Conservation (phyloP, 2,888 invertebrate genomes). For the Tipula helvola region DNA sequence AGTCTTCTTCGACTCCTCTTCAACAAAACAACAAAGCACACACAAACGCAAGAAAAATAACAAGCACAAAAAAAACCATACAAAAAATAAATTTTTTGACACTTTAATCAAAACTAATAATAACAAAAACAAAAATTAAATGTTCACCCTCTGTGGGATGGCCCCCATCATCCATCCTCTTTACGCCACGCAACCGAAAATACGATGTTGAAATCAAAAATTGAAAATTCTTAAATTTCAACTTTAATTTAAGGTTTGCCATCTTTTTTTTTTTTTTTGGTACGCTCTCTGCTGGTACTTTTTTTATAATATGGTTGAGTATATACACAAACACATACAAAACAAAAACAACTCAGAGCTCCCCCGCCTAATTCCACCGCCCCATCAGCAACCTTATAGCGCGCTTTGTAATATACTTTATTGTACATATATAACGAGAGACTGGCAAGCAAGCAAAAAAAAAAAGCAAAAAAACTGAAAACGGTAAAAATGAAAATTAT, state of each 20-base stretch:
- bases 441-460: not conserved
- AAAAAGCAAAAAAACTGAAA: not conserved
- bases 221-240: not conserved
- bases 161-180: not conserved
- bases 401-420: not conserved
- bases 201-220: not conserved
- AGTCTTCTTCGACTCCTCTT: not conserved
- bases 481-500: constrained; percentile 4
- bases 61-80: not conserved
- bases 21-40: not conserved
- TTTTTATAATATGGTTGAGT: not conserved
- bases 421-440: not conserved
- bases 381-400: not conserved
- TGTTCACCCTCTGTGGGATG: not conserved
- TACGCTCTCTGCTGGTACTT: not conserved
- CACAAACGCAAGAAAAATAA: not conserved
- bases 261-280: not conserved
- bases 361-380: not conserved
- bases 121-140: not conserved
- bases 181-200: not conserved
- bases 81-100: not conserved
- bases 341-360: not conserved
- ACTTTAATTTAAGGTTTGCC: constrained; percentile 4
- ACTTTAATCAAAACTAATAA: not conserved
- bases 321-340: not conserved